Percentiles rank a stretch among this genome's conserved stretches.
Conservation (phyloP, 2,797 vertebrate genomes). For the Chaetophractus vellerosus region DNA sequence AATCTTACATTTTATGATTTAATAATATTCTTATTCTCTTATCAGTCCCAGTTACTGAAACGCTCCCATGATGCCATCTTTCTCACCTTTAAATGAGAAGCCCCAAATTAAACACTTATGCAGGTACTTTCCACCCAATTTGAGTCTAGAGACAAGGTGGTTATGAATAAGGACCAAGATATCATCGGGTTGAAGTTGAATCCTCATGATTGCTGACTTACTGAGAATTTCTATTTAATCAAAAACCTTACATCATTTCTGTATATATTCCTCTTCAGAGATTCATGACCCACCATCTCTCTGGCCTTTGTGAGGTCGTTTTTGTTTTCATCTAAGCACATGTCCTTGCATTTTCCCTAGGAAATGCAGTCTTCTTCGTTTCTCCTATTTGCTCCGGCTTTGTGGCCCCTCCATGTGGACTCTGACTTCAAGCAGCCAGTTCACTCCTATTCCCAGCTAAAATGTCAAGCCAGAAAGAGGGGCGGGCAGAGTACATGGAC, state of each 20-base stretch:
- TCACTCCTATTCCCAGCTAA: no score
- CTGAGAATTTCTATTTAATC: background rate
- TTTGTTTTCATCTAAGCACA: background rate
- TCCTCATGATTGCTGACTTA: rapidly evolving
- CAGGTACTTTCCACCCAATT: rapidly evolving
- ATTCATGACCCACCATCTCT: no score
- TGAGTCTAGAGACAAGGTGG: no score
- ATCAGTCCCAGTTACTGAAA: background rate
- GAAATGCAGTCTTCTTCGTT: background rate
- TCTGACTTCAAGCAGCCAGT: no score
- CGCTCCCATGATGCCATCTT: rapidly evolving
- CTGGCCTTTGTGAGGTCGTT: background rate
- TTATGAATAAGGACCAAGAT: background rate
- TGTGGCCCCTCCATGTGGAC: rapidly evolving
- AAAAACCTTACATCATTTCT: background rate
- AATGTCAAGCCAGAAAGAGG: no score
- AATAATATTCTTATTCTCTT: background rate
- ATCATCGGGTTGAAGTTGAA: rapidly evolving
- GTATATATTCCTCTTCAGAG: no score
- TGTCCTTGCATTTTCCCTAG: rapidly evolving
- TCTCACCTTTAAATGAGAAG: no score
- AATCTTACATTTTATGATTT: rapidly evolving
- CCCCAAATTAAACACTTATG: background rate
- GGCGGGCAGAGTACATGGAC: rapidly evolving
- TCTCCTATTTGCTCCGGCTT: background rate